These are phyloP conservation scores for Tiliqua scincoides DNA, from an alignment of 2,113 vertebrate genomes.

Conservation along the genomic window DNA sequence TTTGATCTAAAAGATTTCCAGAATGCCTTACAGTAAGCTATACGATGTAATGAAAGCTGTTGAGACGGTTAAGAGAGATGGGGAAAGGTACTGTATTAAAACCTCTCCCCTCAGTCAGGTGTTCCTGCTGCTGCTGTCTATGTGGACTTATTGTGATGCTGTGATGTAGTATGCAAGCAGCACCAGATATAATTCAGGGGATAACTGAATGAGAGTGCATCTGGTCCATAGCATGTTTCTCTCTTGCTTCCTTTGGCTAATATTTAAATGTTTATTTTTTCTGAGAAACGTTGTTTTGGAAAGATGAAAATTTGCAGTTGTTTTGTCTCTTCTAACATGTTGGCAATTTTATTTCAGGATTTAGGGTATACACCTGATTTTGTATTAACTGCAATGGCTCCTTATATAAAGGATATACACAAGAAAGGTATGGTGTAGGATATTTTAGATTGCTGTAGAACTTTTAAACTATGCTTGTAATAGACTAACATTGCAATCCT, in stretches of 20 bases:
- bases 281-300: neutral
- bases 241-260: neutral
- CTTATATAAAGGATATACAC: conserved; percentile 86
- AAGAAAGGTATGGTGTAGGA: conserved; percentile 77
- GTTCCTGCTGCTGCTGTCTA: no score
- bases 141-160: no score
- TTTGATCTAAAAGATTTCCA: no score
- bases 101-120: no score
- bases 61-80: no score
- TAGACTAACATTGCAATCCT: neutral
- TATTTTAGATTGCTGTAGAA: neutral
- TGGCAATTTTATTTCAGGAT: conserved; percentile 69
- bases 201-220: no score
- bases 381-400: conserved; percentile 80
- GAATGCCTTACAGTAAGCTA: no score
- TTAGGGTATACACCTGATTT: conserved; percentile 87
- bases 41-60: no score
- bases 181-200: neutral
- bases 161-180: no score
- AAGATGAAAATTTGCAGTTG: neutral
- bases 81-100: no score
- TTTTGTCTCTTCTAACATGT: accelerated
- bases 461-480: neutral
- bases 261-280: neutral
- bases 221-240: neutral